A percentile compares a stretch with the other conserved stretches of the same genome.
These are phyloP conservation scores for Vesta saturnalis DNA, from an alignment of 2,888 invertebrate species.

Conservation along the genomic window DNA sequence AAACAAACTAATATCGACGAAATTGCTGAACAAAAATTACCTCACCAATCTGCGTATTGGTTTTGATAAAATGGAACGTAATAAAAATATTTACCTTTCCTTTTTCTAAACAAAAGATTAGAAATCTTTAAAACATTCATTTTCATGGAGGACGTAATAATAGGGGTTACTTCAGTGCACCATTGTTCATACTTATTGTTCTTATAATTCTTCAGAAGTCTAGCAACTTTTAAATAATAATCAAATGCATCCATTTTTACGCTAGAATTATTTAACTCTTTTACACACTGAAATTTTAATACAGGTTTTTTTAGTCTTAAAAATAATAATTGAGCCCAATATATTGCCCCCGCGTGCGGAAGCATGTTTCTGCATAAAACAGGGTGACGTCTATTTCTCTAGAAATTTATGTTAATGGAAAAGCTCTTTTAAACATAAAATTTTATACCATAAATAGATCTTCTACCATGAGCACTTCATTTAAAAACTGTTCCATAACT, in stretches of 20 bases:
- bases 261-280: constrained; percentile 77
- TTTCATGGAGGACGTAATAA: constrained; percentile 75
- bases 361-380: constrained; percentile 81
- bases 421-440: too few species aligned
- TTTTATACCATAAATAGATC: constrained; percentile 72
- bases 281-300: constrained; percentile 79
- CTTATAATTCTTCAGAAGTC: constrained; percentile 80
- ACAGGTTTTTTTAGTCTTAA: constrained; percentile 83
- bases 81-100: constrained; percentile 12
- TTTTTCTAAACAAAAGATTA: constrained; percentile 20
- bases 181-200: constrained; percentile 77
- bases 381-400: constrained; percentile 72
- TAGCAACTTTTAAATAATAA: constrained; percentile 81
- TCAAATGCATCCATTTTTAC: constrained; percentile 79
- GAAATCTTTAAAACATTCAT: constrained; percentile 72
- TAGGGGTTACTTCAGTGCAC: constrained; percentile 70
- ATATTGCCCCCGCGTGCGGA: constrained; percentile 83
- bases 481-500: constrained; percentile 84
- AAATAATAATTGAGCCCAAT: constrained; percentile 85
- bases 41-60: too few species aligned
- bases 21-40: too few species aligned
- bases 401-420: constrained; percentile 27
- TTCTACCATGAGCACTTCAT: constrained; percentile 80
- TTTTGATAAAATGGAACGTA: too few species aligned
- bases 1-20: too few species aligned